Conservation (phyloP, 2,888 invertebrate genomes). For the Drosophila mulleri region DNA sequence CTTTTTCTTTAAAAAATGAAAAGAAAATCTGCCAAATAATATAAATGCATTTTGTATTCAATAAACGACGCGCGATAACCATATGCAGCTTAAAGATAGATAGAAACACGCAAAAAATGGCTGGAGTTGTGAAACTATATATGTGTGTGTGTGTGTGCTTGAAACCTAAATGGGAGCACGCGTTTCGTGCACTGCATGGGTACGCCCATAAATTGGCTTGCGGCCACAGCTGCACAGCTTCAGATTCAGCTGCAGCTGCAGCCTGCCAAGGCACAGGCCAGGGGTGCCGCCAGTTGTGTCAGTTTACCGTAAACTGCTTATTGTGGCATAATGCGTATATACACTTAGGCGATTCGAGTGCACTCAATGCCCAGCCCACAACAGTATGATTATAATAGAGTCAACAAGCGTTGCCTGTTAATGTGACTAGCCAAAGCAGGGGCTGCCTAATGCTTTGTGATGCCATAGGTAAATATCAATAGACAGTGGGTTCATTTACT, state of each 20-base stretch:
- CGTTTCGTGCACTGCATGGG: conserved; percentile 15
- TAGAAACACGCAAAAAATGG: not conserved
- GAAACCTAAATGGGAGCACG: conserved; percentile 12
- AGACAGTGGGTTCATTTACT: not conserved
- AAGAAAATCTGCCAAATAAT: conserved; percentile 22
- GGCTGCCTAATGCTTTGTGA: not conserved
- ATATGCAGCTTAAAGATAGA: conserved; percentile 20
- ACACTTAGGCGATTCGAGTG: conserved; percentile 21
- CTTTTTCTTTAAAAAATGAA: conserved; percentile 10
- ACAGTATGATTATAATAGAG: conserved; percentile 17
- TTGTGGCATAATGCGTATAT: conserved; percentile 28
- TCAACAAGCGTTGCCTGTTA: not conserved
- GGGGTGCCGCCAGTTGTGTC: conserved; percentile 21
- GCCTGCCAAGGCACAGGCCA: not conserved
- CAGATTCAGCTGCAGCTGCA: not conserved
- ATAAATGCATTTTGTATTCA: conserved; percentile 40
- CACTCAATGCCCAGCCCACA: conserved; percentile 21
- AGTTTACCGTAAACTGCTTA: conserved; percentile 43
- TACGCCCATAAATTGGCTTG: conserved; percentile 40
- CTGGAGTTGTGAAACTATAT: not conserved
- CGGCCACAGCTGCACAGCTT: conserved; percentile 4
- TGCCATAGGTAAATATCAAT: not conserved
- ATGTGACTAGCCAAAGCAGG: not conserved
- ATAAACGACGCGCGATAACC: conserved; percentile 36
- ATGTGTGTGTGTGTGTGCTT: not conserved